These are phyloP conservation scores for Harmothoe impar DNA, from an alignment of 2,888 invertebrate genomes.

Conservation along the genomic window DNA sequence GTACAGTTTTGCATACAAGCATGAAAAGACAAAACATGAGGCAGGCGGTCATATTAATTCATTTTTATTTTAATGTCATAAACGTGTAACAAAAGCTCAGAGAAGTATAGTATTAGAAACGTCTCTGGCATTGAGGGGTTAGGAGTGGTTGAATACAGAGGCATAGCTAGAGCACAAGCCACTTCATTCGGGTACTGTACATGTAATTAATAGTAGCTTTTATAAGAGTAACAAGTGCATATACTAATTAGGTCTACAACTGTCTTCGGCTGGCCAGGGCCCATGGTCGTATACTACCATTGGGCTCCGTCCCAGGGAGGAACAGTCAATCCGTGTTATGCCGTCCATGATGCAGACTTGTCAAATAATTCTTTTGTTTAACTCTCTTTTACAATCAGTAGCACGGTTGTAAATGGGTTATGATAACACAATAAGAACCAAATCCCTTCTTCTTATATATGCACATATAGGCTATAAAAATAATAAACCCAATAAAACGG, in stretches of 20 bases:
- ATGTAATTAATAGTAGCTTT: conserved; percentile 48
- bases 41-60: conserved; percentile 33
- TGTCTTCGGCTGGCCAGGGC: background rate
- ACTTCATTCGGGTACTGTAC: conserved; percentile 57
- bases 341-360: conserved; percentile 52
- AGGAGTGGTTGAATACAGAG: conserved; percentile 59
- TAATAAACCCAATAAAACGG: conserved; percentile 20
- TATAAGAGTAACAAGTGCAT: conserved; percentile 57
- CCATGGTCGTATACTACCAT: background rate
- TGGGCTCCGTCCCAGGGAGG: background rate
- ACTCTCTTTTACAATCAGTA: conserved; percentile 27
- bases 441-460: conserved; percentile 18
- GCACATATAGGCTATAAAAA: conserved; percentile 18
- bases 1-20: too few species aligned
- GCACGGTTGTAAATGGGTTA: conserved; percentile 29
- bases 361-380: conserved; percentile 37
- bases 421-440: conserved; percentile 20
- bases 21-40: background rate
- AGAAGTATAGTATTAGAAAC: conserved; percentile 61
- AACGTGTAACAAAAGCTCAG: conserved; percentile 63
- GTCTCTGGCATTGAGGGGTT: conserved; percentile 62
- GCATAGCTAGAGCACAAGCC: conserved; percentile 62
- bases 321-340: conserved; percentile 15
- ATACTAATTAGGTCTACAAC: conserved; percentile 59
- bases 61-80: conserved; percentile 63